These are phyloP conservation scores for Lamproptera curius DNA, from an alignment of 2,888 invertebrate species.

Conservation along the genomic window DNA sequence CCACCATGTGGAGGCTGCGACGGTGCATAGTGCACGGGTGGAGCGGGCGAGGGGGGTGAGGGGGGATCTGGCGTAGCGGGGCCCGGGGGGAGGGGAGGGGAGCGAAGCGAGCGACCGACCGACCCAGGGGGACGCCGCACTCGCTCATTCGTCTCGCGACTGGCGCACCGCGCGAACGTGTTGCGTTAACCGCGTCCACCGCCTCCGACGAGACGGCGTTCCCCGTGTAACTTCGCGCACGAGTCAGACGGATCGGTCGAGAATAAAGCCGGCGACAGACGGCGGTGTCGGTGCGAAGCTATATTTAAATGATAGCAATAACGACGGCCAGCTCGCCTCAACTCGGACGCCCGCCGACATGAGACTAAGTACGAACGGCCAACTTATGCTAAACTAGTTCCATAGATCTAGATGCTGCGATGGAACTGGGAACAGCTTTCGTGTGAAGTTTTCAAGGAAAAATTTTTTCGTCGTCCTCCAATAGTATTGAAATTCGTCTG, in stretches of 20 bases:
- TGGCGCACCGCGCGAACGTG: slow-evolving; percentile 44
- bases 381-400: slow-evolving; percentile 49
- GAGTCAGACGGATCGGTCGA: slow-evolving; percentile 59
- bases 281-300: slow-evolving; percentile 59
- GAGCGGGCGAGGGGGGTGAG: slow-evolving; percentile 33
- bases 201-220: slow-evolving; percentile 45
- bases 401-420: slow-evolving; percentile 28
- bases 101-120: slow-evolving; percentile 32
- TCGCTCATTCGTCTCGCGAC: slow-evolving; percentile 54
- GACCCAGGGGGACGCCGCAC: slow-evolving; percentile 43
- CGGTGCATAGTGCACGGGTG: slow-evolving; percentile 60
- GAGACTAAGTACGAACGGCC: slow-evolving; percentile 65
- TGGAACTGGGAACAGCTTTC: neutral
- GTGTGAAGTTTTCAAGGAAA: no score
- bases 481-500: neutral
- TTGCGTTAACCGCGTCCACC: slow-evolving; percentile 32
- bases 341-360: slow-evolving; percentile 62
- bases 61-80: slow-evolving; percentile 25
- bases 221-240: slow-evolving; percentile 52
- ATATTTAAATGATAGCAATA: slow-evolving; percentile 75
- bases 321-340: slow-evolving; percentile 54
- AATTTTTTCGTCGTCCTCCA: no score
- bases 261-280: slow-evolving; percentile 76
- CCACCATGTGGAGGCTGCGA: slow-evolving; percentile 66
- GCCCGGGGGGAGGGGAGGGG: slow-evolving; percentile 27